These are phyloP conservation scores for Choreutis nemorana DNA, from an alignment of 2,888 invertebrate genomes.

Conservation along the genomic window DNA sequence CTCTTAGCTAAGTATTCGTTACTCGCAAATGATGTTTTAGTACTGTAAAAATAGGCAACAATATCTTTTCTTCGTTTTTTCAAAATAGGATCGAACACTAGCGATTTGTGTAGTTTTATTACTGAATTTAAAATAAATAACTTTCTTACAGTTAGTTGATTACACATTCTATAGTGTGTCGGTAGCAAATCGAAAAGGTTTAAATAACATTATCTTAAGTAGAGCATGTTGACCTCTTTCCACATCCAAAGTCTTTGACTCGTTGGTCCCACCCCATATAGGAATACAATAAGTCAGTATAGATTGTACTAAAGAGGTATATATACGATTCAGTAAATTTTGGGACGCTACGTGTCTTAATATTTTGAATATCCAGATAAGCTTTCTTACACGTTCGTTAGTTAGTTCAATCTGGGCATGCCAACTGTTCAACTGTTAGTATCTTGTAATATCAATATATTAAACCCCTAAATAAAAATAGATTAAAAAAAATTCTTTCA, in stretches of 20 bases:
- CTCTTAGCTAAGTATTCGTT: too few species aligned
- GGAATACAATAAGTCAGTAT: constrained; percentile 7
- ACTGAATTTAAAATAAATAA: constrained; percentile 1
- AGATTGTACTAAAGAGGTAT: constrained; percentile 6
- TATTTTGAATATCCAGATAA: constrained; percentile 10
- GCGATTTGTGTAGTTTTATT: not conserved
- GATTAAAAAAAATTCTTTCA: too few species aligned
- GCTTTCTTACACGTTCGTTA: constrained; percentile 5
- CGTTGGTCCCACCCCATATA: constrained; percentile 8
- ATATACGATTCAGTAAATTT: constrained; percentile 3
- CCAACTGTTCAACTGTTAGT: too few species aligned
- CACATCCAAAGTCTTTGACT: constrained; percentile 5
- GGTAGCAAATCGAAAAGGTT: constrained; percentile 6
- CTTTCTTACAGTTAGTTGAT: constrained; percentile 2
- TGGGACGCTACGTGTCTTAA: constrained; percentile 2
- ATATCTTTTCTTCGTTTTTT: not conserved
- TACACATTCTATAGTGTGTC: constrained; percentile 1
- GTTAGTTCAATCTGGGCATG: too few species aligned
- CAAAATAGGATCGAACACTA: not conserved
- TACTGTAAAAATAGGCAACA: too few species aligned
- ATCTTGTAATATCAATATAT: too few species aligned
- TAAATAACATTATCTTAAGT: constrained; percentile 7
- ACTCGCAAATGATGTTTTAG: too few species aligned
- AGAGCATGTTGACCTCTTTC: constrained; percentile 9
- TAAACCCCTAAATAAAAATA: too few species aligned